These are phyloP conservation scores for Dendrolimus punctatus DNA, from an alignment of 1,140 invertebrate genomes.

Conservation along the genomic window DNA sequence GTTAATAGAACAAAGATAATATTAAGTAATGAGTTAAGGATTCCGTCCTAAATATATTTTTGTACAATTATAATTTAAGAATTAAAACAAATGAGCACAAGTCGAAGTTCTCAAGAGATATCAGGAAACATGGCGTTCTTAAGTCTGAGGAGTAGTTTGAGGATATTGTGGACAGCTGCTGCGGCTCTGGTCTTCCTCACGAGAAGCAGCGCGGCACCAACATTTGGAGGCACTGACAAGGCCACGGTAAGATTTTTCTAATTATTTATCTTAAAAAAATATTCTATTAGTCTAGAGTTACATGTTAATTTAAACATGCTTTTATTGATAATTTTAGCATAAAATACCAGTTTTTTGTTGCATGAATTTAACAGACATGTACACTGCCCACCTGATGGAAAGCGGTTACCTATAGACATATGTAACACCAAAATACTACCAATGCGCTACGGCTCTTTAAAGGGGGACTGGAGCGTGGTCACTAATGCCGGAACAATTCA, in stretches of 20 bases:
- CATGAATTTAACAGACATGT: too few relatives aligned
- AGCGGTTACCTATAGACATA: too few relatives aligned
- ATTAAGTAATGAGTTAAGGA: constrained; percentile 31
- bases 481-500: too few relatives aligned
- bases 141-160: constrained; percentile 41
- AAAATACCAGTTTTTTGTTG: too few relatives aligned
- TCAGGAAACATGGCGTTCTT: constrained; percentile 42
- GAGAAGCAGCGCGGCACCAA: constrained; percentile 50
- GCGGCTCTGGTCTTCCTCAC: constrained; percentile 41
- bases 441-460: too few relatives aligned
- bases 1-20: constrained; percentile 21
- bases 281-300: too few relatives aligned
- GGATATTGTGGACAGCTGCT: constrained; percentile 43
- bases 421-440: too few relatives aligned
- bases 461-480: too few relatives aligned
- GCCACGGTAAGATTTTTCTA: constrained; percentile 49
- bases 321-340: background rate
- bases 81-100: constrained; percentile 46
- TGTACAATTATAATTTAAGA: constrained; percentile 27
- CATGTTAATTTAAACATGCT: background rate
- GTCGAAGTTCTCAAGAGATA: constrained; percentile 29
- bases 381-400: too few relatives aligned
- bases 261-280: too few relatives aligned
- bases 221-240: constrained; percentile 49
- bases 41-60: constrained; percentile 34